phyloP scores from a whole-genome alignment of 2,888 invertebrate species.

The Xylocampa areola region DNA sequence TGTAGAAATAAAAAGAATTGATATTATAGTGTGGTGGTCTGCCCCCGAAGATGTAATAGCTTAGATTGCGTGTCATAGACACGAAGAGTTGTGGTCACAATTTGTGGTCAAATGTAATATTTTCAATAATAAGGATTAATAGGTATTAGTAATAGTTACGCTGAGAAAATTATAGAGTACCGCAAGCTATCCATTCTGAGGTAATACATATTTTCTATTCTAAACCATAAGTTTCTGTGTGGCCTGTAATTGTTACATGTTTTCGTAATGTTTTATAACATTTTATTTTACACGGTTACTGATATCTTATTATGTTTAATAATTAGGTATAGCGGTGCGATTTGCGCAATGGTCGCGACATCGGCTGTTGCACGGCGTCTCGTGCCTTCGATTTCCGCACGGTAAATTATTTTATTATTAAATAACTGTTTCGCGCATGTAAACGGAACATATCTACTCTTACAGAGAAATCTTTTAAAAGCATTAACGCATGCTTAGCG shows the following conservation, averaged over 20 bases:
- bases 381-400: too few species aligned
- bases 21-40: conserved; percentile 34
- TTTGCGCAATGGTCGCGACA: too few species aligned
- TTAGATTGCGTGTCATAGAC: conserved; percentile 14
- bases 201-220: not conserved
- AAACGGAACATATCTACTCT: too few species aligned
- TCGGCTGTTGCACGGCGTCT: too few species aligned
- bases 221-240: not conserved
- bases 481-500: too few species aligned
- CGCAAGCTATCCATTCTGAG: not conserved
- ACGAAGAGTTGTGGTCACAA: conserved; percentile 16
- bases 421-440: too few species aligned
- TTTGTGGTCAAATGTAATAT: conserved; percentile 9
- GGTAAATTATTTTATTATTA: too few species aligned
- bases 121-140: conserved; percentile 20
- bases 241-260: not conserved
- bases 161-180: conserved; percentile 13
- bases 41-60: conserved; percentile 1
- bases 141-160: conserved; percentile 15
- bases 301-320: too few species aligned
- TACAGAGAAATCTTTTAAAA: too few species aligned
- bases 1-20: conserved; percentile 44
- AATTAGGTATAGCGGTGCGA: too few species aligned
- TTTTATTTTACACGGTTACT: too few species aligned
- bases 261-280: too few species aligned